Evolutionary conservation across 2,797 vertebrate genomes (phyloP).

Genomic region (Sus cebifrons): DNA sequence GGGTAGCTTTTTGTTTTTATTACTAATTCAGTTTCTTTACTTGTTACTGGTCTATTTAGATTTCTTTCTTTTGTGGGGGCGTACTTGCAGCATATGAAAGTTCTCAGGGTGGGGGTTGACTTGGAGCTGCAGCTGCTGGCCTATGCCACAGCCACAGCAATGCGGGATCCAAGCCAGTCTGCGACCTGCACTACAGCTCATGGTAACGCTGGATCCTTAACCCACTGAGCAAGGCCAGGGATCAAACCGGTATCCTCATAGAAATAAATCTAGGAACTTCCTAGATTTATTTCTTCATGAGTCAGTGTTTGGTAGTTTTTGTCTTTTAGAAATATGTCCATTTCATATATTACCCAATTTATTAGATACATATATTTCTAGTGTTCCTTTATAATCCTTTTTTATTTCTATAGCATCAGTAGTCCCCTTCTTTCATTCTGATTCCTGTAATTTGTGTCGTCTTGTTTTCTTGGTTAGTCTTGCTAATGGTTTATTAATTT

Average conservation of each 20-base stretch:
- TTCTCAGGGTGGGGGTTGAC: too few species aligned
- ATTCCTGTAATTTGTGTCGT: not conserved
- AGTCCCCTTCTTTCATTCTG: not conserved
- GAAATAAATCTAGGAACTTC: too few species aligned
- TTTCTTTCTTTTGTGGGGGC: not conserved
- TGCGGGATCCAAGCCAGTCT: too few species aligned
- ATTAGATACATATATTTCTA: not conserved
- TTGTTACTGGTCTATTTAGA: not conserved
- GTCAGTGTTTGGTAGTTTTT: not conserved
- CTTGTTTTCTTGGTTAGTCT: not conserved
- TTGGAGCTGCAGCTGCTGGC: too few species aligned
- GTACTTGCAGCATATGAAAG: too few species aligned
- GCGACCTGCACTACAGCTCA: too few species aligned
- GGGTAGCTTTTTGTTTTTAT: not conserved
- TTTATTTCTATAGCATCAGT: not conserved
- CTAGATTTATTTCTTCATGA: not conserved
- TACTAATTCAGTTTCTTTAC: not conserved
- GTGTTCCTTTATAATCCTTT: not conserved
- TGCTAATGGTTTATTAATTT: not conserved
- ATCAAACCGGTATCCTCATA: not conserved
- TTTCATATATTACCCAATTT: conserved; percentile 16
- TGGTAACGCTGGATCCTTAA: too few species aligned
- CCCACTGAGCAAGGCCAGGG: not conserved
- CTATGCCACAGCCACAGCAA: too few species aligned
- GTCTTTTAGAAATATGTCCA: not conserved